Evolutionary conservation across 2,113 vertebrate species (phyloP).

Genomic region (Pseudolaguvia tuberculata): DNA sequence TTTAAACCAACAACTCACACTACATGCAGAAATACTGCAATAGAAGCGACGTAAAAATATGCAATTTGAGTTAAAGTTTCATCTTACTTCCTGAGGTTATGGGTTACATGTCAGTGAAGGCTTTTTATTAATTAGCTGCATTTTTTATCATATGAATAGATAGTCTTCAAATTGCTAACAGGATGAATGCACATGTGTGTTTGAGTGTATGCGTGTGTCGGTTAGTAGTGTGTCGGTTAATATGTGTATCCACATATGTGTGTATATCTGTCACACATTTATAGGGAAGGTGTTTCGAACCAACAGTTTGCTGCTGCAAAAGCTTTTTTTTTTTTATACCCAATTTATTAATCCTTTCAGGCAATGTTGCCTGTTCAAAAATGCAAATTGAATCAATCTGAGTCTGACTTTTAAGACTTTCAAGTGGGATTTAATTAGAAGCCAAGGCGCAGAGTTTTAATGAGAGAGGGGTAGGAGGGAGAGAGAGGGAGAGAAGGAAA

Average conservation of each 20-base stretch:
- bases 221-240: no score
- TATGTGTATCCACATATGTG: constrained; percentile 30
- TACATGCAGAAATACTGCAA: no score
- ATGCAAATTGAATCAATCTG: constrained; percentile 79
- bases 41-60: no score
- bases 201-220: neutral
- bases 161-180: neutral
- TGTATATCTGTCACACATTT: constrained; percentile 36
- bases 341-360: constrained; percentile 78
- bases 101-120: neutral
- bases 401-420: constrained; percentile 79
- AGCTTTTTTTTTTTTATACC: constrained; percentile 63
- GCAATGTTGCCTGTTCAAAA: constrained; percentile 76
- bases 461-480: constrained; percentile 70
- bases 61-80: neutral
- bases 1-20: no score
- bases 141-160: neutral
- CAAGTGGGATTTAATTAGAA: constrained; percentile 80
- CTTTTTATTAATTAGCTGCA: neutral
- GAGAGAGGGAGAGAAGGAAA: constrained; percentile 21
- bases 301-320: constrained; percentile 66
- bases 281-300: constrained; percentile 54
- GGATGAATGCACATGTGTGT: neutral
- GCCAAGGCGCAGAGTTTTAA: constrained; percentile 72
- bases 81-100: neutral